A percentile compares a stretch with the other conserved stretches of the same genome.
Evolutionary conservation across 2,113 vertebrate species (phyloP).

Genomic region (Cynopterus brachyotis): DNA sequence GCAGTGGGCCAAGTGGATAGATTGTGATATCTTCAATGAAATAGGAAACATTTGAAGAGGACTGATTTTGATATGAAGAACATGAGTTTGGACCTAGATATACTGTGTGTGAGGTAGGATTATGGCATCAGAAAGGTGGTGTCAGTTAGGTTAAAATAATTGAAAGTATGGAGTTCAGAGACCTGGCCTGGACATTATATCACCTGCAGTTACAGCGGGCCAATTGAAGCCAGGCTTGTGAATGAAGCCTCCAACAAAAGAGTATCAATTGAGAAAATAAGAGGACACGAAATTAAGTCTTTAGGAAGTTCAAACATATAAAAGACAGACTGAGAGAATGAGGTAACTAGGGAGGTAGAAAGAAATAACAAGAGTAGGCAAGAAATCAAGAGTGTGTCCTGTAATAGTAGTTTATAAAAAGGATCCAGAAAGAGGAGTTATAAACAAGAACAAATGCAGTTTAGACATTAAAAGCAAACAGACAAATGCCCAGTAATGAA

Average conservation of each 20-base stretch:
- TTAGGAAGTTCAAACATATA: not conserved
- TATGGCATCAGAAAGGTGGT: not conserved
- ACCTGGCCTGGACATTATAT: not conserved
- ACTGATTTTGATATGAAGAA: not conserved
- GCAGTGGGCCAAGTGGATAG: not conserved
- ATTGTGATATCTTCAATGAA: not conserved
- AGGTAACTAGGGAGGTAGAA: not conserved
- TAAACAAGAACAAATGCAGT: not conserved
- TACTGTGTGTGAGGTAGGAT: not conserved
- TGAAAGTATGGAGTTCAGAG: accelerated
- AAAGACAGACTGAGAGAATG: not conserved
- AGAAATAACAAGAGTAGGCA: not conserved
- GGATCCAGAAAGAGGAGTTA: not conserved
- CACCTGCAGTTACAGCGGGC: not conserved
- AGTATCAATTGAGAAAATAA: not conserved
- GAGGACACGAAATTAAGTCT: not conserved
- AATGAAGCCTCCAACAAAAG: not conserved
- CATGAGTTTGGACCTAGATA: accelerated
- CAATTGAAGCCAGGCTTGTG: not conserved
- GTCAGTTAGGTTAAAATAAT: not conserved
- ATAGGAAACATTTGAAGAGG: not conserved
- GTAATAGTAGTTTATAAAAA: not conserved
- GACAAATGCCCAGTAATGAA: not conserved
- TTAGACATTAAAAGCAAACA: not conserved
- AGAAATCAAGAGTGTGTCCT: not conserved